Percentiles rank a stretch among this genome's conserved stretches.
phyloP scores from a whole-genome alignment of 2,113 vertebrate species.

The Bungarus multicinctus region DNA sequence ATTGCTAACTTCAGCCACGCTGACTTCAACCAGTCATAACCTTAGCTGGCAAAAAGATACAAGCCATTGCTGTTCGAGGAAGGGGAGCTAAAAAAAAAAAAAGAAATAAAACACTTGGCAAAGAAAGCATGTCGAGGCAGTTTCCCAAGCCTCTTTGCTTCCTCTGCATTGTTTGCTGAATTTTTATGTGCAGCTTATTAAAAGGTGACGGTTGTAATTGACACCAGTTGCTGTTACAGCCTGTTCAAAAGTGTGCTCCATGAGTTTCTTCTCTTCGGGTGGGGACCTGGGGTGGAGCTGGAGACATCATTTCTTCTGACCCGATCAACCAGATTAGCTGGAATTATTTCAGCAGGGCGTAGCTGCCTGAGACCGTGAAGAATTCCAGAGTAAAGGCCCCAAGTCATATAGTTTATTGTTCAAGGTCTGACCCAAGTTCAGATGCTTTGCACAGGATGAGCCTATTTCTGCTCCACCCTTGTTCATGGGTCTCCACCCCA shows the following conservation, averaged over 20 bases:
- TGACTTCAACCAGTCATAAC: background rate
- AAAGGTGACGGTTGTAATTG: background rate
- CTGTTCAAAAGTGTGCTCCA: background rate
- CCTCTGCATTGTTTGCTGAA: background rate
- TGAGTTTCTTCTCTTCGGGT: conserved; percentile 25
- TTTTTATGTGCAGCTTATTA: background rate
- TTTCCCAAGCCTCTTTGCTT: background rate
- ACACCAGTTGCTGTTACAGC: conserved; percentile 1
- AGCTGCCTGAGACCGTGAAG: conserved; percentile 3
- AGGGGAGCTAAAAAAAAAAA: too few species aligned
- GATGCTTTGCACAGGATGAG: background rate
- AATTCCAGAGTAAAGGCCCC: conserved; percentile 38
- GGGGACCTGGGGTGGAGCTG: conserved; percentile 32
- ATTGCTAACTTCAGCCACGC: background rate
- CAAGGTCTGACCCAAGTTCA: conserved; percentile 42
- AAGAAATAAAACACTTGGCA: background rate
- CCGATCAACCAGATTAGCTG: conserved; percentile 47
- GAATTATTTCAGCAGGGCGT: conserved; percentile 43
- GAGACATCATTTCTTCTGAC: conserved; percentile 50
- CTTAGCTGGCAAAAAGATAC: background rate
- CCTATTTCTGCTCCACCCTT: conserved; percentile 13
- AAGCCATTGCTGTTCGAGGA: background rate
- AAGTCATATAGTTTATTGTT: conserved; percentile 54
- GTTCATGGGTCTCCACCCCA: background rate
- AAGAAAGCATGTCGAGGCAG: background rate